Conservation (phyloP, 2,888 invertebrate species). For the Ligdia adustata region DNA sequence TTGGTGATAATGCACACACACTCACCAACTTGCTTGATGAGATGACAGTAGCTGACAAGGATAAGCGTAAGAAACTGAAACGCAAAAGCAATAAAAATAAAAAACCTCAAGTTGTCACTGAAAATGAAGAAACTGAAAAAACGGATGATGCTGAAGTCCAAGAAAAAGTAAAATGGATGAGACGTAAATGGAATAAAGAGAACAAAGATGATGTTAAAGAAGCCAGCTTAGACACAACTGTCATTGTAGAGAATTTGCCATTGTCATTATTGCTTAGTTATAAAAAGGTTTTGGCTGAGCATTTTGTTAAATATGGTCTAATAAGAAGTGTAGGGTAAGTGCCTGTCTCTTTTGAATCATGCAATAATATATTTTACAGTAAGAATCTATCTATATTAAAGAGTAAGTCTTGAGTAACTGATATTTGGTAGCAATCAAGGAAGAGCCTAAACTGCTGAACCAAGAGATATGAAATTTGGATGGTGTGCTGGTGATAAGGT, state of each 20-base stretch:
- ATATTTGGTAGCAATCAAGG: too few species aligned
- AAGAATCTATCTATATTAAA: neutral
- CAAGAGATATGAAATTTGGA: too few species aligned
- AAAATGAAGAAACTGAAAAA: constrained; percentile 31
- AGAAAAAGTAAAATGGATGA: constrained; percentile 66
- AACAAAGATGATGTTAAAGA: constrained; percentile 49
- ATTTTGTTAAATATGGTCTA: constrained; percentile 62
- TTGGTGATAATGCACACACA: constrained; percentile 71
- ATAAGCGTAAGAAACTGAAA: constrained; percentile 56
- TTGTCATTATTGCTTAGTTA: constrained; percentile 58
- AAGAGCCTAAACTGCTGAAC: neutral
- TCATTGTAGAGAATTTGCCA: constrained; percentile 68
- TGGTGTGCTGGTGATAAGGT: too few species aligned
- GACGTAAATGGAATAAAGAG: constrained; percentile 71
- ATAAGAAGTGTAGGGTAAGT: constrained; percentile 67
- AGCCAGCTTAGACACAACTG: constrained; percentile 41
- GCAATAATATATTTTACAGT: neutral
- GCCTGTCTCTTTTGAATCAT: constrained; percentile 1
- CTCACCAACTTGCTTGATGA: constrained; percentile 65
- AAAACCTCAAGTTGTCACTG: constrained; percentile 31
- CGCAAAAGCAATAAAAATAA: constrained; percentile 52
- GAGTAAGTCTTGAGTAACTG: neutral
- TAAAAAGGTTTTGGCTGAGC: constrained; percentile 59
- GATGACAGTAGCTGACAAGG: constrained; percentile 70
- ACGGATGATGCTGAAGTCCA: constrained; percentile 48